A percentile compares a stretch with the other conserved stretches of the same genome.
Conservation (phyloP, 2,113 vertebrate genomes). For the Macrotis lagotis region DNA sequence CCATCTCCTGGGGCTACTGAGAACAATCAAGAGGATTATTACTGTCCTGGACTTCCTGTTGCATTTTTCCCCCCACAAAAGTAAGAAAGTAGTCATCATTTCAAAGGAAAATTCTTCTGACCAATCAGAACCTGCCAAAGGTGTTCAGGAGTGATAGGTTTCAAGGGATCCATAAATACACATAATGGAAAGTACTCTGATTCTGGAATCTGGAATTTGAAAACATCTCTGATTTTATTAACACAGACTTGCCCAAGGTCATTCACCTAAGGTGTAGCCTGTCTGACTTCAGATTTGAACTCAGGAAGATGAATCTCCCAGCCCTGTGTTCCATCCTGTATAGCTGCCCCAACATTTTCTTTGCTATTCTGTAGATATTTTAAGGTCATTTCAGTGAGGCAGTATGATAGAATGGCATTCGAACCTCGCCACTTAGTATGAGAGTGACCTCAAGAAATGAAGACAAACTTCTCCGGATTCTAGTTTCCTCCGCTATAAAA, state of each 20-base stretch:
- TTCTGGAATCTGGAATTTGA: too few species aligned
- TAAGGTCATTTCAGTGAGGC: neutral
- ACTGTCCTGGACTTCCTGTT: neutral
- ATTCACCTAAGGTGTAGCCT: neutral
- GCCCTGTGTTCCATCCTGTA: too few species aligned
- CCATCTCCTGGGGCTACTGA: neutral
- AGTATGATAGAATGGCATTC: neutral
- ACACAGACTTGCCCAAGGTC: neutral
- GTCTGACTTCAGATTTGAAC: neutral
- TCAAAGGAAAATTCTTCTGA: neutral
- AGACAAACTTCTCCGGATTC: neutral
- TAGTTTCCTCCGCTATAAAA: conserved; percentile 36
- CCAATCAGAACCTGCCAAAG: neutral
- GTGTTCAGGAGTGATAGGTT: conserved; percentile 5
- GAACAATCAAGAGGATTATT: neutral
- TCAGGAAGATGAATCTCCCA: neutral
- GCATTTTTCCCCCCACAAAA: neutral
- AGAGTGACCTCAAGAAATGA: neutral
- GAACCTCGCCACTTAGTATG: neutral
- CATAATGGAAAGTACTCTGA: neutral
- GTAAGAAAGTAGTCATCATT: neutral
- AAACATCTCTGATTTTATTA: neutral
- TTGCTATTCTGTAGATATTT: neutral
- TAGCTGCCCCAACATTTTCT: neutral
- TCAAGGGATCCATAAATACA: neutral